These are phyloP conservation scores for Labeo rohita DNA, from an alignment of 2,113 vertebrate genomes.

Conservation along the genomic window DNA sequence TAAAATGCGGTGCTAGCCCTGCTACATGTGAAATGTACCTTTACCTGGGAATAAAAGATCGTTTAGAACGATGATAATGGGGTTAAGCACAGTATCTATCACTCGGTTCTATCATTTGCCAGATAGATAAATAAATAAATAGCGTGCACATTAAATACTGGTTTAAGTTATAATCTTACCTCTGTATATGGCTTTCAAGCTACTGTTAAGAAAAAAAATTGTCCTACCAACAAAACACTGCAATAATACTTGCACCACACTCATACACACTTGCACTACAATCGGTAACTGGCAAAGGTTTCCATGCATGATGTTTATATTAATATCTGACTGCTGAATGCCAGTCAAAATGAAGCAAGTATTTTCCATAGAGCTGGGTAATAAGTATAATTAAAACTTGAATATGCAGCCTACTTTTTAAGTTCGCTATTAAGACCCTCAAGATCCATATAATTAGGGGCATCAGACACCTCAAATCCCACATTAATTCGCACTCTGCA, in stretches of 20 bases:
- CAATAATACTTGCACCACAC: not conserved
- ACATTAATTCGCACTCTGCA: conserved; percentile 44
- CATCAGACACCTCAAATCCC: not conserved
- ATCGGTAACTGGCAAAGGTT: not conserved
- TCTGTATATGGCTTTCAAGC: no score
- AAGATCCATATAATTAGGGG: not conserved
- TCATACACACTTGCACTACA: not conserved
- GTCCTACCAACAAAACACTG: not conserved
- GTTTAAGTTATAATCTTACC: not conserved
- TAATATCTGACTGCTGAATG: not conserved
- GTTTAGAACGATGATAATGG: no score
- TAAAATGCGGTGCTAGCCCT: no score
- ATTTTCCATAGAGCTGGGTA: not conserved
- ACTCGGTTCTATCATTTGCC: no score
- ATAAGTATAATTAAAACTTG: not conserved
- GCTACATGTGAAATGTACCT: no score
- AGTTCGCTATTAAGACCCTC: not conserved
- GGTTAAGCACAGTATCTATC: no score
- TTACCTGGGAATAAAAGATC: no score
- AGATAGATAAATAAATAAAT: no score
- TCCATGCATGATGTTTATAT: not conserved
- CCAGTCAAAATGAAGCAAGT: not conserved
- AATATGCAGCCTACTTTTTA: not conserved
- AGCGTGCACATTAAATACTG: no score
- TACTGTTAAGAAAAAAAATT: not conserved